phyloP scores from a whole-genome alignment of 2,888 invertebrate genomes.

The Nyleta sp. region DNA sequence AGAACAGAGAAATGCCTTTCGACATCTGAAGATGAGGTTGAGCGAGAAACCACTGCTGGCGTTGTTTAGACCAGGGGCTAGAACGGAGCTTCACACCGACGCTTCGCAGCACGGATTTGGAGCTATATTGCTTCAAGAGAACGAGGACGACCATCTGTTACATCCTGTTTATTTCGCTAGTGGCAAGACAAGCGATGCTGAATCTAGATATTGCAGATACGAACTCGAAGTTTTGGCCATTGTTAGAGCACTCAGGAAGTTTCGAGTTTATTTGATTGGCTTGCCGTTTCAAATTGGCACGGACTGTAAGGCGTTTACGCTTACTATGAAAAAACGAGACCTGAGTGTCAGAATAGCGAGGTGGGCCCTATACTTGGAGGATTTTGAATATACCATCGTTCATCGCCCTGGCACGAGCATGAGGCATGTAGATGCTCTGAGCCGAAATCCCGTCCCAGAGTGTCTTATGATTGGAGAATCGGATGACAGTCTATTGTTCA shows the following conservation, averaged over 20 bases:
- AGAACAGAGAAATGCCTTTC: background rate
- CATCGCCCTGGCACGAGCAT: constrained; percentile 35
- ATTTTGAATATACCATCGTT: constrained; percentile 19
- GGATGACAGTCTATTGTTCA: background rate
- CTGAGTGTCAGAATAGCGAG: constrained; percentile 4
- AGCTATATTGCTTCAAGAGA: background rate
- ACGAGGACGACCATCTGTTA: background rate
- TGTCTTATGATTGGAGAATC: background rate
- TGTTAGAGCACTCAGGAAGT: background rate
- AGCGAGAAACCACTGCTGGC: constrained; percentile 1
- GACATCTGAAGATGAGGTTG: background rate
- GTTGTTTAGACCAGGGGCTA: background rate
- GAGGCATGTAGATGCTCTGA: constrained; percentile 39
- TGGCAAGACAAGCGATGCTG: background rate
- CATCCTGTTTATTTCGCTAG: constrained; percentile 1
- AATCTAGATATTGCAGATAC: background rate
- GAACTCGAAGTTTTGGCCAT: constrained; percentile 1
- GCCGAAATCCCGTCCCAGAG: constrained; percentile 28
- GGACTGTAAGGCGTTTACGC: constrained; percentile 36
- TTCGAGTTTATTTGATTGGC: background rate
- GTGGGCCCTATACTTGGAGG: constrained; percentile 36
- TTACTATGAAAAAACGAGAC: constrained; percentile 18
- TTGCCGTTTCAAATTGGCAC: constrained; percentile 38
- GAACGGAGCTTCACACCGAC: background rate
- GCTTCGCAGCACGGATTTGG: background rate